Percentiles rank a stretch among this genome's conserved stretches.
phyloP scores from a whole-genome alignment of 2,888 invertebrate species.

The Lasioglossum calceatum region DNA sequence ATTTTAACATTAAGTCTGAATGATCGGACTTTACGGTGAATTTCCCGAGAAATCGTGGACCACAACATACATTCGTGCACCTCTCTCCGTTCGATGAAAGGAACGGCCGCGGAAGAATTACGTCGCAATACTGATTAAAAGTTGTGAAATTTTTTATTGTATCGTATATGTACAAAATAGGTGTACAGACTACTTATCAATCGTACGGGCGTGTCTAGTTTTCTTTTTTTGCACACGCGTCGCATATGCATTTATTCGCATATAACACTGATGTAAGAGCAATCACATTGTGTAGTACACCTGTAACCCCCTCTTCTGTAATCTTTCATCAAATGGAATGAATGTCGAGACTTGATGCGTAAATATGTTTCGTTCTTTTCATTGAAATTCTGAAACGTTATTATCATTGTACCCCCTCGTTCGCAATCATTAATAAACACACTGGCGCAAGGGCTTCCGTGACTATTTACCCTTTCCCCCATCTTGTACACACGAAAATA shows the following conservation, averaged over 20 bases:
- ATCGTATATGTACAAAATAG: constrained; percentile 84
- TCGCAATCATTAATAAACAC: constrained; percentile 64
- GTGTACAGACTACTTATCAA: constrained; percentile 83
- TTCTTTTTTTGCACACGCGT: constrained; percentile 58
- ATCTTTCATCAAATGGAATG: constrained; percentile 80
- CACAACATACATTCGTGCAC: not conserved
- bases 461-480: constrained; percentile 65
- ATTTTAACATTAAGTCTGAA: not conserved
- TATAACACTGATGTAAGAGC: constrained; percentile 68
- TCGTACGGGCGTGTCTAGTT: constrained; percentile 69
- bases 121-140: constrained; percentile 71
- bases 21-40: not conserved
- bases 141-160: constrained; percentile 83
- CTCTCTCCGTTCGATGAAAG: constrained; percentile 8
- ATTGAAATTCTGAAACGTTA: constrained; percentile 55
- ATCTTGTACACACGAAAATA: constrained; percentile 74
- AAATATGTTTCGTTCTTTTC: constrained; percentile 68
- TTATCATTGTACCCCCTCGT: constrained; percentile 50
- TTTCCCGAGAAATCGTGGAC: constrained; percentile 1
- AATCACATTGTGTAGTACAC: constrained; percentile 72
- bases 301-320: constrained; percentile 71
- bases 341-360: constrained; percentile 76
- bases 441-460: constrained; percentile 55
- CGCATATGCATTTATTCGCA: constrained; percentile 62
- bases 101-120: constrained; percentile 66